These are phyloP conservation scores for Steatornis caripensis DNA, from an alignment of 2,113 vertebrate species.

Conservation along the genomic window DNA sequence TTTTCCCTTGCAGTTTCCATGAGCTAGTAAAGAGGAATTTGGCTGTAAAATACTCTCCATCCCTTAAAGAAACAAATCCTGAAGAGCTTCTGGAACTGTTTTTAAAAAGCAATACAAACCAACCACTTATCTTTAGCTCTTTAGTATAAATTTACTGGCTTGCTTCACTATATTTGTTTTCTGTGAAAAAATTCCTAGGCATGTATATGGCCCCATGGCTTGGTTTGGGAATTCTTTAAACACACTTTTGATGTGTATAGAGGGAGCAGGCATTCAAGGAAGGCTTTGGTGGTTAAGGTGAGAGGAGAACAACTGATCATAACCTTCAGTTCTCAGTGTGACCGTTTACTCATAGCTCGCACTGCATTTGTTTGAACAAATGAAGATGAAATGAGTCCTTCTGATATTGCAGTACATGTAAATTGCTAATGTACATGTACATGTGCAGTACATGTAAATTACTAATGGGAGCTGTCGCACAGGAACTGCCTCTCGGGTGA, in stretches of 20 bases:
- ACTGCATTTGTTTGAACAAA: slow-evolving; percentile 12
- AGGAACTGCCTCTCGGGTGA: background rate
- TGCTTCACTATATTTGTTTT: background rate
- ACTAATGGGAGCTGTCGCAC: background rate
- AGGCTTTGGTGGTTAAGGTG: background rate
- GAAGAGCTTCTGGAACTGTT: background rate
- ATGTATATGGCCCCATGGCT: background rate
- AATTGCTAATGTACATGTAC: background rate
- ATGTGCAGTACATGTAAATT: background rate
- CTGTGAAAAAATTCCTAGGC: background rate
- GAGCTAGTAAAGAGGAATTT: background rate
- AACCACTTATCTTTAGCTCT: background rate
- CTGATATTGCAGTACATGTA: background rate
- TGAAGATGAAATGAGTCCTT: background rate
- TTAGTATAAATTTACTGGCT: background rate
- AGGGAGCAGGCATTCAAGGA: background rate
- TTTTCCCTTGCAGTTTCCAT: background rate
- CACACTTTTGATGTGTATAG: background rate
- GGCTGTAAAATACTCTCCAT: background rate
- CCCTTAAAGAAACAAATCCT: background rate
- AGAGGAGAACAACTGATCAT: background rate
- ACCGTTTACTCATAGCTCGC: background rate
- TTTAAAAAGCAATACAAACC: background rate
- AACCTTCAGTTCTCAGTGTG: background rate
- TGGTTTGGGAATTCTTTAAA: background rate